A percentile compares a stretch with the other conserved stretches of the same genome.
These are phyloP conservation scores for Agelaius phoeniceus DNA, from an alignment of 2,113 vertebrate species.

Conservation along the genomic window DNA sequence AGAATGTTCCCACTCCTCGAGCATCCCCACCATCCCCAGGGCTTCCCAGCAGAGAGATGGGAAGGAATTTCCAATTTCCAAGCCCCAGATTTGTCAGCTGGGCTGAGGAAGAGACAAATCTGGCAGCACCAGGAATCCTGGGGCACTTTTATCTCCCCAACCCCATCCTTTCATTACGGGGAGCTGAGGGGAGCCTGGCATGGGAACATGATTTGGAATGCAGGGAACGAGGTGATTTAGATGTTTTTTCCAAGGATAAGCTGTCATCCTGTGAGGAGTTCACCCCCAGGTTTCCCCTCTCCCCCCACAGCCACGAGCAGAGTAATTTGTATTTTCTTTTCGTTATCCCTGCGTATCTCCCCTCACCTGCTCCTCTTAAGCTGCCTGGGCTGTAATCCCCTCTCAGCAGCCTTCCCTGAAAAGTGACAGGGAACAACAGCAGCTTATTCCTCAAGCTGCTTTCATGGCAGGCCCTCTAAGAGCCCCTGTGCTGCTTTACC, in stretches of 20 bases:
- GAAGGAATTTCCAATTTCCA: neutral
- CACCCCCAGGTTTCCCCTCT: neutral
- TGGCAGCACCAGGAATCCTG: neutral
- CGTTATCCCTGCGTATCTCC: slow-evolving; percentile 6
- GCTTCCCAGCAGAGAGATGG: neutral
- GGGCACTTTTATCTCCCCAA: neutral
- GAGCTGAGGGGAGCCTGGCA: neutral
- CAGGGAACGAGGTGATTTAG: neutral
- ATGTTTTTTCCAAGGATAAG: neutral
- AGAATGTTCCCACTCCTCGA: fast-evolving
- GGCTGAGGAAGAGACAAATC: neutral
- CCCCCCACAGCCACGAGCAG: neutral
- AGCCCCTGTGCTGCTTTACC: neutral
- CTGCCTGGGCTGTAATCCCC: slow-evolving; percentile 28
- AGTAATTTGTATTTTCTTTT: slow-evolving; percentile 12
- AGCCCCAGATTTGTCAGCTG: neutral
- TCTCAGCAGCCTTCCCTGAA: slow-evolving; percentile 35
- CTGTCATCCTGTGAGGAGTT: neutral
- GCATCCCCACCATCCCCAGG: neutral
- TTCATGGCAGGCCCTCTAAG: neutral
- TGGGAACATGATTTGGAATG: neutral
- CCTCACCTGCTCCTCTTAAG: slow-evolving; percentile 51
- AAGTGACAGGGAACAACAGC: slow-evolving; percentile 42
- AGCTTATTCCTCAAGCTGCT: slow-evolving; percentile 43
- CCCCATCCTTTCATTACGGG: neutral